phyloP scores from a whole-genome alignment of 2,888 invertebrate genomes.

The Lepetodrilus schrolli region DNA sequence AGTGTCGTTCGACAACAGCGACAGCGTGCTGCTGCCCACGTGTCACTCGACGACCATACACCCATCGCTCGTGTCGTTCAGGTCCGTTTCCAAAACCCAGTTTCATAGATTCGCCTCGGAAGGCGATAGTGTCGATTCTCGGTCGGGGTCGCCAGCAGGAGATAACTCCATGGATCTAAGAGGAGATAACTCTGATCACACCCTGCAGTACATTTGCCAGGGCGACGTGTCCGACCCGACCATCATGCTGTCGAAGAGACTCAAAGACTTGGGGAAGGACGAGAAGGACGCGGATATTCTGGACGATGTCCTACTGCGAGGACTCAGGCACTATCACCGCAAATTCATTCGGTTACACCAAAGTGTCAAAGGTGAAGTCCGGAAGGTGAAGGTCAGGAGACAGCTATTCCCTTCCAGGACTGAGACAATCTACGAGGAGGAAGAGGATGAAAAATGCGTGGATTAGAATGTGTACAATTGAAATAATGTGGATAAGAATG shows the following conservation, averaged over 20 bases:
- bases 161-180: slow-evolving; percentile 8
- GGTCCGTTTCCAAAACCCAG: neutral
- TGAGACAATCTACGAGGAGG: slow-evolving; percentile 3
- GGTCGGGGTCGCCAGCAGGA: neutral
- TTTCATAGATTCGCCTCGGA: neutral
- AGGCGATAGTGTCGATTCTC: neutral
- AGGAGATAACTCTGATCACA: slow-evolving; percentile 3
- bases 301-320: neutral
- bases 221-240: neutral
- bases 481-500: too few relatives aligned
- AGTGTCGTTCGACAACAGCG: neutral
- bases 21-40: neutral
- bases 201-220: slow-evolving; percentile 8
- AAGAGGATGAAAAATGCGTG: neutral
- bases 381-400: neutral
- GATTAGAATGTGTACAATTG: too few relatives aligned
- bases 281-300: neutral
- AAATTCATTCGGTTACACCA: slow-evolving; percentile 3
- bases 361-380: neutral
- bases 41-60: neutral
- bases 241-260: neutral
- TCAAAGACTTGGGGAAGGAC: neutral
- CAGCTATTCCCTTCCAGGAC: neutral
- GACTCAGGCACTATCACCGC: neutral
- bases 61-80: neutral